phyloP scores from a whole-genome alignment of 1,140 invertebrate genomes.

The Meloidogyne floridensis region DNA sequence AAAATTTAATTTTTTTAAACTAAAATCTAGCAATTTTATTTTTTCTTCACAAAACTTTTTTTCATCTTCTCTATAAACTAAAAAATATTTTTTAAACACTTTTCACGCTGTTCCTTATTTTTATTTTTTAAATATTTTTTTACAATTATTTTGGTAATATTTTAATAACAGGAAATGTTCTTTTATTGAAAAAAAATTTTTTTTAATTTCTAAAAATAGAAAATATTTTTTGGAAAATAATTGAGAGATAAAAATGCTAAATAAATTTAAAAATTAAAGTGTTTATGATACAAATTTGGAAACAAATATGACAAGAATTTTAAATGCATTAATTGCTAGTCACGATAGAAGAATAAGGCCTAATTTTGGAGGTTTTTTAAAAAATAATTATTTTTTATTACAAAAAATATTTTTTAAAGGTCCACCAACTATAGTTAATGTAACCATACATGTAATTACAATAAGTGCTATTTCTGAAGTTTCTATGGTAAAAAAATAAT shows the following conservation, averaged over 20 bases:
- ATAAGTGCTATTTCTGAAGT: conserved; percentile 98
- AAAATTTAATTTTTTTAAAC: no score
- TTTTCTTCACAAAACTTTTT: no score
- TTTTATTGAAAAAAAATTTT: neutral
- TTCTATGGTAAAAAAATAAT: conserved; percentile 81
- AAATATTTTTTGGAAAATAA: neutral
- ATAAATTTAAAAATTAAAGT: conserved; percentile 23
- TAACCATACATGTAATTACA: conserved; percentile 96
- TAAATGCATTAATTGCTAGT: conserved; percentile 49
- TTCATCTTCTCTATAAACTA: no score
- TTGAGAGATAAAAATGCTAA: neutral
- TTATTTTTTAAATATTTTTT: neutral
- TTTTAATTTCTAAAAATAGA: neutral
- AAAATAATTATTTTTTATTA: neutral
- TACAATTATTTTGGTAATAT: neutral
- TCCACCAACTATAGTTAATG: conserved; percentile 81
- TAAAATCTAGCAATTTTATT: no score
- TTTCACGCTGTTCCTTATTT: neutral
- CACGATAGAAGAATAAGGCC: conserved; percentile 52
- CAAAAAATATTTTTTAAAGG: conserved; percentile 44
- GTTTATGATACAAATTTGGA: conserved; percentile 47
- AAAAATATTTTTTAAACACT: neutral
- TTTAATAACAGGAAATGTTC: conserved; percentile 1
- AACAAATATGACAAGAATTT: conserved; percentile 45
- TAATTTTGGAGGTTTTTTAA: conserved; percentile 48